These are phyloP conservation scores for Archivesica marissinica DNA, from an alignment of 1,140 invertebrate genomes.

Conservation along the genomic window DNA sequence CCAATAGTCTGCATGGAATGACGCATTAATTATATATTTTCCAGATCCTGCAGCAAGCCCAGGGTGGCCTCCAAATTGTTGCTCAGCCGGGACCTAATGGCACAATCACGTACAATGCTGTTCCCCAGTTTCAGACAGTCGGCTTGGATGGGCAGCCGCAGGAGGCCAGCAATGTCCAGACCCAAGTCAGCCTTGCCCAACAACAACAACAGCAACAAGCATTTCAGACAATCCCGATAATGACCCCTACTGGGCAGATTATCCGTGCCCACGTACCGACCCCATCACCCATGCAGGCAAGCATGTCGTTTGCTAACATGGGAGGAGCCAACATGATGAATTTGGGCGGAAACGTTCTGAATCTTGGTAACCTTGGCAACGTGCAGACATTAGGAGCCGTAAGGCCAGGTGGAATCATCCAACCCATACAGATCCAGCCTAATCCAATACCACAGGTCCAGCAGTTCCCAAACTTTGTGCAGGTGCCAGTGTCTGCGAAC, in stretches of 20 bases:
- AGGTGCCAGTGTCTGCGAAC: conserved; percentile 53
- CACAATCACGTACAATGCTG: conserved; percentile 46
- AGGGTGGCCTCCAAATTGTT: conserved; percentile 51
- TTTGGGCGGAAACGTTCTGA: conserved; percentile 50
- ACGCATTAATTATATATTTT: too few species aligned
- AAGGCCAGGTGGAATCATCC: conserved; percentile 48
- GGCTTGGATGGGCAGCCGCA: conserved; percentile 36
- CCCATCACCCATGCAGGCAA: not conserved
- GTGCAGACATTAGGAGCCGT: conserved; percentile 38
- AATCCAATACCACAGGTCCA: conserved; percentile 36
- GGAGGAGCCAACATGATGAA: conserved; percentile 44
- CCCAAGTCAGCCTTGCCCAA: not conserved
- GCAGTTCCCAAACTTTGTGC: conserved; percentile 56
- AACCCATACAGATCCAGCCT: conserved; percentile 45
- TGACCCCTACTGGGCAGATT: conserved; percentile 57
- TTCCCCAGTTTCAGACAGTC: conserved; percentile 55
- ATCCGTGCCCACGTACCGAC: conserved; percentile 52
- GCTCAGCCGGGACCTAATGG: conserved; percentile 58
- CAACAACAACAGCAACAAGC: conserved; percentile 17
- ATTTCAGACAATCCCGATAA: conserved; percentile 53
- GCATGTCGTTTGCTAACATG: conserved; percentile 20
- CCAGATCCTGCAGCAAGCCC: conserved; percentile 55
- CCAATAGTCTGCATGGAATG: too few species aligned
- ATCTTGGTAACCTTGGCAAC: conserved; percentile 32
- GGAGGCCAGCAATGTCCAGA: not conserved